phyloP scores from a whole-genome alignment of 2,888 invertebrate genomes.

The Macrophya annulata region DNA sequence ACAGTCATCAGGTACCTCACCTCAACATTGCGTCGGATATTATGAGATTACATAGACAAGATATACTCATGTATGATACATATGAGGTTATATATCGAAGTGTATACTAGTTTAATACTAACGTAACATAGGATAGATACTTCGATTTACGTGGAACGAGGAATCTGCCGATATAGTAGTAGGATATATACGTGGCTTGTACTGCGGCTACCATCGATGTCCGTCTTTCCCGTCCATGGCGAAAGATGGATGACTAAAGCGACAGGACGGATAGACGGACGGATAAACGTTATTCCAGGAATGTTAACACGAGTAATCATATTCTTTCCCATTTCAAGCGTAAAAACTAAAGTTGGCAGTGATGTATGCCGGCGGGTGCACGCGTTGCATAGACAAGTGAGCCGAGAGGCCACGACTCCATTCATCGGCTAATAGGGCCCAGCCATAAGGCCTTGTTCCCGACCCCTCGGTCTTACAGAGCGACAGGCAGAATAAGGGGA shows the following conservation, averaged over 20 bases:
- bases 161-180: constrained; percentile 15
- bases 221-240: constrained; percentile 54
- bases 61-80: neutral
- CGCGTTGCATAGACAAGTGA: constrained; percentile 75
- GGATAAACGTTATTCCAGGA: constrained; percentile 70
- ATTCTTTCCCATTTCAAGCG: constrained; percentile 74
- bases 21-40: neutral
- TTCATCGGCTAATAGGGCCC: constrained; percentile 70
- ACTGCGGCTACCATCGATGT: constrained; percentile 15
- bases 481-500: constrained; percentile 10
- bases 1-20: neutral
- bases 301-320: constrained; percentile 76
- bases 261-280: constrained; percentile 62
- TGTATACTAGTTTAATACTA: constrained; percentile 18
- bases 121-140: neutral
- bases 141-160: constrained; percentile 3
- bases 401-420: constrained; percentile 70
- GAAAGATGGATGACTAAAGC: constrained; percentile 66
- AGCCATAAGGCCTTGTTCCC: constrained; percentile 23
- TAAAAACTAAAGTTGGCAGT: constrained; percentile 75
- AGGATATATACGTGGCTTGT: neutral
- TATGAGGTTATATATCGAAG: neutral
- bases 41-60: constrained; percentile 39
- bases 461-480: constrained; percentile 26
- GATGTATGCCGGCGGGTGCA: constrained; percentile 74